phyloP scores from a whole-genome alignment of 2,797 vertebrate genomes.

The Megaceryle alcyon region DNA sequence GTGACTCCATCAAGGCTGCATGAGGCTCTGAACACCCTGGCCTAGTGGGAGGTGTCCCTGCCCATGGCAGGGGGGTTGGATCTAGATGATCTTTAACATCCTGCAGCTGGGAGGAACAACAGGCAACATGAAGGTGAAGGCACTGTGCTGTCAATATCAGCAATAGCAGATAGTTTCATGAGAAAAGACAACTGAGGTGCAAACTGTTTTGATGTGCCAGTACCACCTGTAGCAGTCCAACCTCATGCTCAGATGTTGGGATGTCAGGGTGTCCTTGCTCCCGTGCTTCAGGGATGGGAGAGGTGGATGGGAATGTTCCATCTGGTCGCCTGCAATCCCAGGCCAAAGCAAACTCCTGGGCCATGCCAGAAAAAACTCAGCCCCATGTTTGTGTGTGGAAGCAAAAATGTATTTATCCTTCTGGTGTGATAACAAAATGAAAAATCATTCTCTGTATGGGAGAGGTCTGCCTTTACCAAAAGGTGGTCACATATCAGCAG shows the following conservation, averaged over 20 bases:
- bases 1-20: too few relatives aligned
- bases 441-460: neutral
- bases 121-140: neutral
- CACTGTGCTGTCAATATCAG: neutral
- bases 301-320: accelerated
- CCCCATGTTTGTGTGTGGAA: neutral
- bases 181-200: neutral
- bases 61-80: too few relatives aligned
- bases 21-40: too few relatives aligned
- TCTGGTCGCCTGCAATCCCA: neutral
- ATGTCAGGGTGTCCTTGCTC: neutral
- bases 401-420: neutral
- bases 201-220: neutral
- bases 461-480: neutral
- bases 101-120: neutral
- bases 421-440: neutral
- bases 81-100: neutral
- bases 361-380: neutral
- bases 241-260: neutral
- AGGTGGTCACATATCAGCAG: neutral
- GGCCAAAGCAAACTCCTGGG: neutral
- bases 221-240: neutral
- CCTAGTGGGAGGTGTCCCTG: too few relatives aligned
- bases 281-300: neutral
- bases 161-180: neutral